phyloP scores from a whole-genome alignment of 2,888 invertebrate species.

The Acleris sparsana region DNA sequence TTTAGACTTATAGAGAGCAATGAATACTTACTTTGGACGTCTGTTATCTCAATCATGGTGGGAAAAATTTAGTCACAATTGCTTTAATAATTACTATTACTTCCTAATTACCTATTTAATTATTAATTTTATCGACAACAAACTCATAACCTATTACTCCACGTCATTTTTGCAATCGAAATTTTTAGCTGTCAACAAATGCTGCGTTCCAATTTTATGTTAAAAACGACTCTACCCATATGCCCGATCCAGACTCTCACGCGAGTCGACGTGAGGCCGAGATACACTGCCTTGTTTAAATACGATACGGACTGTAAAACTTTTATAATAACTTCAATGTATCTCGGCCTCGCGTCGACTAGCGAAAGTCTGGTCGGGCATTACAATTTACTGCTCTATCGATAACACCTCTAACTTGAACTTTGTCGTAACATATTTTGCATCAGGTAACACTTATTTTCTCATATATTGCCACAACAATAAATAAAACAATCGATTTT shows the following conservation, averaged over 20 bases:
- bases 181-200: conserved; percentile 27
- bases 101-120: conserved; percentile 48
- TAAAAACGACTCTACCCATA: too few species aligned
- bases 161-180: conserved; percentile 66
- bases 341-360: too few species aligned
- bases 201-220: conserved; percentile 18
- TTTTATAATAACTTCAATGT: too few species aligned
- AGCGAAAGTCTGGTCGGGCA: too few species aligned
- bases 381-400: too few species aligned
- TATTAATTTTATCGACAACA: conserved; percentile 59
- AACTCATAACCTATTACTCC: conserved; percentile 67
- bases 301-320: too few species aligned
- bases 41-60: conserved; percentile 92
- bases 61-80: conserved; percentile 39
- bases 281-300: too few species aligned
- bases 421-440: not conserved
- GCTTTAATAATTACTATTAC: conserved; percentile 38
- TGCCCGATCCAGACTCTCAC: too few species aligned
- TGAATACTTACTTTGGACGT: conserved; percentile 89
- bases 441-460: not conserved
- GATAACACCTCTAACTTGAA: too few species aligned
- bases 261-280: too few species aligned
- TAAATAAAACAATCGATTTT: too few species aligned
- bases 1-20: conserved; percentile 32
- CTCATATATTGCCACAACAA: not conserved